Percentiles rank a stretch among this genome's conserved stretches.
Evolutionary conservation across 1,140 invertebrate genomes (phyloP).

Genomic region (Pteromalus puparum): DNA sequence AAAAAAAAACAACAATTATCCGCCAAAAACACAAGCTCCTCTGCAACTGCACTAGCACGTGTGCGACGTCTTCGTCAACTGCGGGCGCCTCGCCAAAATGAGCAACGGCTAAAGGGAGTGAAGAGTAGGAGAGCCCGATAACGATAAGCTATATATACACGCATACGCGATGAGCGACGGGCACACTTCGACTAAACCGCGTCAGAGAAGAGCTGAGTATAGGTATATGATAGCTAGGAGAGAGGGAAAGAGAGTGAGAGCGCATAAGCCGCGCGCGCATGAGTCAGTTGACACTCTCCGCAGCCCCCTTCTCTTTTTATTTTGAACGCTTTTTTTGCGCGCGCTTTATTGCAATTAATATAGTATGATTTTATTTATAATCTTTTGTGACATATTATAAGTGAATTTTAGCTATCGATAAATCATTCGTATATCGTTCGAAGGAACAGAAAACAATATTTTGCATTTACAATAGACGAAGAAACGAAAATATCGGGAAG

Average conservation of each 20-base stretch:
- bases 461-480: too few relatives aligned
- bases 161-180: neutral
- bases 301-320: neutral
- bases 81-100: neutral
- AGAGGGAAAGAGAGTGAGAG: neutral
- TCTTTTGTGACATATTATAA: too few relatives aligned
- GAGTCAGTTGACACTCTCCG: constrained; percentile 25
- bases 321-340: neutral
- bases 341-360: too few relatives aligned
- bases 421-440: too few relatives aligned
- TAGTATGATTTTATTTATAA: too few relatives aligned
- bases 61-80: neutral
- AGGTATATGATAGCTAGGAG: neutral
- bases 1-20: neutral
- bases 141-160: neutral
- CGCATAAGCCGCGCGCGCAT: neutral
- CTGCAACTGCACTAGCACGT: neutral
- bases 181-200: constrained; percentile 31
- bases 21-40: neutral
- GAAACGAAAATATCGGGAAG: neutral
- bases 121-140: neutral
- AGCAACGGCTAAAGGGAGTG: neutral
- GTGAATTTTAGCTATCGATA: too few relatives aligned
- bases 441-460: too few relatives aligned
- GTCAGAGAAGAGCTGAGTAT: neutral